Percentiles rank a stretch among this genome's conserved stretches.
Evolutionary conservation across 2,888 invertebrate species (phyloP).

Genomic region (Eremobia ochroleuca): DNA sequence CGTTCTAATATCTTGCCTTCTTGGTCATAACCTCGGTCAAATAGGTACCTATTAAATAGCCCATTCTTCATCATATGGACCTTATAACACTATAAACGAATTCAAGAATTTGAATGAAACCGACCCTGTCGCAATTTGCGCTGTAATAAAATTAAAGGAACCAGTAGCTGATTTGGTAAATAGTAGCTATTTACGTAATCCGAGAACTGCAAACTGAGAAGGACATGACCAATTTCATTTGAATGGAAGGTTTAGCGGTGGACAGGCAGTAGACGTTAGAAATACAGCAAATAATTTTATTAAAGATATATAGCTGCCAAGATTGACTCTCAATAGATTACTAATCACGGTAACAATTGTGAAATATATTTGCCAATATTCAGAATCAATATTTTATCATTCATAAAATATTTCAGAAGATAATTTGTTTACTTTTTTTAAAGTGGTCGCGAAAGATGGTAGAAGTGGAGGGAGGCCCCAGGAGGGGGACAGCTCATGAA

Average conservation of each 20-base stretch:
- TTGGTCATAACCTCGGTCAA: not conserved
- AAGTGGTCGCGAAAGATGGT: not conserved
- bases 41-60: not conserved
- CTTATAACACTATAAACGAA: conserved; percentile 1
- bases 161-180: conserved; percentile 38
- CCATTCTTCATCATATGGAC: not conserved
- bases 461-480: not conserved
- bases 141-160: conserved; percentile 40
- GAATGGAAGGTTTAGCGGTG: conserved; percentile 43
- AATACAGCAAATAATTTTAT: conserved; percentile 55
- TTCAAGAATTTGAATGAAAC: conserved; percentile 20
- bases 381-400: conserved; percentile 5
- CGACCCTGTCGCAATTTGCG: conserved; percentile 35
- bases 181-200: conserved; percentile 31
- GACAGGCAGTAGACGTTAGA: conserved; percentile 43
- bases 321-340: conserved; percentile 55
- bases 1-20: not conserved
- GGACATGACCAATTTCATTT: conserved; percentile 60
- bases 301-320: conserved; percentile 42
- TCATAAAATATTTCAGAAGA: not conserved
- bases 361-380: conserved; percentile 42
- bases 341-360: conserved; percentile 43
- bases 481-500: no score
- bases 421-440: not conserved
- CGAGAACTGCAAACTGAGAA: conserved; percentile 40